Evolutionary conservation across 2,888 invertebrate genomes (phyloP).

Genomic region (Cataglyphis livida): DNA sequence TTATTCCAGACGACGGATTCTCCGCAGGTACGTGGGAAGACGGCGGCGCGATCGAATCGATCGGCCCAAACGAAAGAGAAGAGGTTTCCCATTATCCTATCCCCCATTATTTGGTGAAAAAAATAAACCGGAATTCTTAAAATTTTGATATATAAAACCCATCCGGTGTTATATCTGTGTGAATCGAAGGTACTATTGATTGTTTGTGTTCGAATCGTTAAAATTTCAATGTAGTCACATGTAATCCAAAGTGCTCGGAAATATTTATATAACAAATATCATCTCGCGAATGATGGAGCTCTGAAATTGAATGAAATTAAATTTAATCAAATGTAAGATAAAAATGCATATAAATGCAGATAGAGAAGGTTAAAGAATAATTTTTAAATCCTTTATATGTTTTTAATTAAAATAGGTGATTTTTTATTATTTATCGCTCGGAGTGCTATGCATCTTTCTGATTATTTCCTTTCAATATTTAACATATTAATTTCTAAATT

Average conservation of each 20-base stretch:
- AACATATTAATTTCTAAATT: neutral
- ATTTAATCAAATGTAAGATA: neutral
- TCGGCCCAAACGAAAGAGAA: slow-evolving; percentile 36
- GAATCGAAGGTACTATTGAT: slow-evolving; percentile 12
- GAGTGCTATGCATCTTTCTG: neutral
- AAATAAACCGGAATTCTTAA: slow-evolving; percentile 33
- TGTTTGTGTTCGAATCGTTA: neutral
- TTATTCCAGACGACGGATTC: slow-evolving; percentile 65
- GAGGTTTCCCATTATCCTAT: slow-evolving; percentile 63
- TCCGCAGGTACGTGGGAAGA: slow-evolving; percentile 75
- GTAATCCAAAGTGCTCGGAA: neutral
- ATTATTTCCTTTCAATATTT: too few species aligned
- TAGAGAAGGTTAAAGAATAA: too few species aligned
- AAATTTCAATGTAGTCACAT: slow-evolving; percentile 1
- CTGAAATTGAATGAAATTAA: neutral
- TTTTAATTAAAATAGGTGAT: neutral
- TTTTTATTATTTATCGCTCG: neutral
- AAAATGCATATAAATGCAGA: neutral
- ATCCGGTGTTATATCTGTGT: neutral
- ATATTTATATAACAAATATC: neutral
- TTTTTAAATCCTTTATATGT: neutral
- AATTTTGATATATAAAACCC: slow-evolving; percentile 24
- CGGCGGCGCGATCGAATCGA: slow-evolving; percentile 60
- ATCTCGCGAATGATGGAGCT: neutral
- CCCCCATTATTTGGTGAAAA: slow-evolving; percentile 65